Evolutionary conservation across 2,888 invertebrate species (phyloP).

Genomic region (Ochropleura plecta): DNA sequence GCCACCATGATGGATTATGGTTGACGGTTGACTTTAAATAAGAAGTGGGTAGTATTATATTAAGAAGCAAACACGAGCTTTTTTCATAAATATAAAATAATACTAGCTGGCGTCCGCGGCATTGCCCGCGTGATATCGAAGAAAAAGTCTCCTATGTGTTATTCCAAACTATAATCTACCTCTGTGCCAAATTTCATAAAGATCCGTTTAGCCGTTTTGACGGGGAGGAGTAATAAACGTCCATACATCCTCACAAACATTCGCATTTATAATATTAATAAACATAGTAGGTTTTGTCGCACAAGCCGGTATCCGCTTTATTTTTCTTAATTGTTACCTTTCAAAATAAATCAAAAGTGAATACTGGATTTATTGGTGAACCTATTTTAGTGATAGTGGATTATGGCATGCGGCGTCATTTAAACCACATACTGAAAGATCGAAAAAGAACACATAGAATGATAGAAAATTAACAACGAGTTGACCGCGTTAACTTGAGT

Average conservation of each 20-base stretch:
- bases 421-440: background rate
- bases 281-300: background rate
- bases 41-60: background rate
- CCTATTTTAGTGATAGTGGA: background rate
- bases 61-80: background rate
- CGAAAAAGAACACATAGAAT: background rate
- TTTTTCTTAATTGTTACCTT: background rate
- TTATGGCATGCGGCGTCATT: background rate
- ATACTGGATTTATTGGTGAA: background rate
- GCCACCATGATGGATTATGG: conserved; percentile 43
- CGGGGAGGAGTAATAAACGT: too few relatives aligned
- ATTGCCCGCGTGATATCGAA: too few relatives aligned
- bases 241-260: too few relatives aligned
- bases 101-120: background rate
- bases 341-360: background rate
- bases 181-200: too few relatives aligned
- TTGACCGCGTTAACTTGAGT: background rate
- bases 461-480: background rate
- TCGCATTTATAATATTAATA: too few relatives aligned
- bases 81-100: background rate
- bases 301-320: background rate
- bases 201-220: too few relatives aligned
- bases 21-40: conserved; percentile 26
- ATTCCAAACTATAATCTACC: too few relatives aligned
- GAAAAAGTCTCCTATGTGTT: too few relatives aligned